Conservation (phyloP, 2,888 invertebrate species). For the Azorinus chamasolen region DNA sequence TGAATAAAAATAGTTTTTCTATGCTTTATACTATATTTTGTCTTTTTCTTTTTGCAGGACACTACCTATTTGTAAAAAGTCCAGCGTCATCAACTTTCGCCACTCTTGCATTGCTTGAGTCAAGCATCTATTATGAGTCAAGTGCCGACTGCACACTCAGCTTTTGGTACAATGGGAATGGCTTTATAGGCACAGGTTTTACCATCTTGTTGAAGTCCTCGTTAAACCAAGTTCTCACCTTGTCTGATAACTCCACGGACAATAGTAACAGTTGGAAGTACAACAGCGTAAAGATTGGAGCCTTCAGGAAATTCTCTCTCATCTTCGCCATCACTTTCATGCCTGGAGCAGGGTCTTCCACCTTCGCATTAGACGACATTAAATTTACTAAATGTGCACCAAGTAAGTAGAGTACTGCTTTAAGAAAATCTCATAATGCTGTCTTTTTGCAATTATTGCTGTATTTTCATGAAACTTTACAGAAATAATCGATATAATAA, state of each 20-base stretch:
- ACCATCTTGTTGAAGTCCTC: constrained; percentile 69
- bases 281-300: constrained; percentile 63
- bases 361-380: constrained; percentile 78
- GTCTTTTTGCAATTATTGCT: too few species aligned
- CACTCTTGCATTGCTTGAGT: constrained; percentile 64
- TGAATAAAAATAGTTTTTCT: too few species aligned
- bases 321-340: constrained; percentile 72
- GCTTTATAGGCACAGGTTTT: constrained; percentile 74
- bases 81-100: constrained; percentile 9
- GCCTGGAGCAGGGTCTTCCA: constrained; percentile 55
- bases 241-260: constrained; percentile 66
- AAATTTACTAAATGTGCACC: constrained; percentile 69
- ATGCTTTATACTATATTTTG: too few species aligned
- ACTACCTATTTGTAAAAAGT: constrained; percentile 85
- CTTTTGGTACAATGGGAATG: constrained; percentile 85
- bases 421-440: too few species aligned
- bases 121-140: constrained; percentile 87
- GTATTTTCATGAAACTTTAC: too few species aligned
- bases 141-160: constrained; percentile 92
- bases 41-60: too few species aligned
- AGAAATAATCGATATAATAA: too few species aligned
- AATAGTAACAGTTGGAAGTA: constrained; percentile 72
- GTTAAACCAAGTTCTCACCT: constrained; percentile 33
- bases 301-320: constrained; percentile 66
- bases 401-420: constrained; percentile 64